Evolutionary conservation across 2,113 vertebrate species (phyloP), one percentile per base, ranked within the genome.

Genomic region (Cyprinodon tularosa): DNA sequence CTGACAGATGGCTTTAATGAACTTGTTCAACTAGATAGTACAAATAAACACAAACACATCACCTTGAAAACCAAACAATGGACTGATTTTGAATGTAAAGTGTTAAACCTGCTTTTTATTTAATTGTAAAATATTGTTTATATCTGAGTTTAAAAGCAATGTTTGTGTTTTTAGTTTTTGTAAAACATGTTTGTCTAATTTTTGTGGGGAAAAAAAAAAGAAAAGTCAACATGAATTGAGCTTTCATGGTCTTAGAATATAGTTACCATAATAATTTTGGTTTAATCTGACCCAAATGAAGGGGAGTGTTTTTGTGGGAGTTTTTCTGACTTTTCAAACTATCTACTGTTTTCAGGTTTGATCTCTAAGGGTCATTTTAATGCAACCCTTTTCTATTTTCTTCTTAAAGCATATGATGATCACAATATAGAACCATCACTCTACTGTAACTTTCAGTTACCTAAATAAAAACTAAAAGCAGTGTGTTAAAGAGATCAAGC

Each of bases 61-160:
- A 80, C 63, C 70, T 15, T 70, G 67, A 4, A 81, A 80, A 85
- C 73, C 80, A 88, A 87, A 82, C 77, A 73, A 74, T 47, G 65
- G 60, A 68, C 64, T 86, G 86, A 83, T 70, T 85, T 72, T 84
- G 73, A 89, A 88, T 89, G 86, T 87, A 50, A 80, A 72, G 59
- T 38, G 69, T 81, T 40, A 70, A 71, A 64, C 72, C 14, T 44
- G 66, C 81, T 84, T 78, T 88, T 83, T 62, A 88, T 81, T 85
- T 87, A 87, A 91, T 90, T 88, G 72, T 90, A 82, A 77, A 78
- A 77, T 86, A 42, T 71, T 37, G 29, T 62, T 61, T 84, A 64
- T 7, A 63, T 62, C 48, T 75, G 20, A 45, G 81, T 80, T 80
- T 42, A 12, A 68, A 75, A 45, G 71, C 40, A 67, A 69, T 44